Evolutionary conservation across 2,797 vertebrate genomes (phyloP).

Genomic region (Danio albolineatus): DNA sequence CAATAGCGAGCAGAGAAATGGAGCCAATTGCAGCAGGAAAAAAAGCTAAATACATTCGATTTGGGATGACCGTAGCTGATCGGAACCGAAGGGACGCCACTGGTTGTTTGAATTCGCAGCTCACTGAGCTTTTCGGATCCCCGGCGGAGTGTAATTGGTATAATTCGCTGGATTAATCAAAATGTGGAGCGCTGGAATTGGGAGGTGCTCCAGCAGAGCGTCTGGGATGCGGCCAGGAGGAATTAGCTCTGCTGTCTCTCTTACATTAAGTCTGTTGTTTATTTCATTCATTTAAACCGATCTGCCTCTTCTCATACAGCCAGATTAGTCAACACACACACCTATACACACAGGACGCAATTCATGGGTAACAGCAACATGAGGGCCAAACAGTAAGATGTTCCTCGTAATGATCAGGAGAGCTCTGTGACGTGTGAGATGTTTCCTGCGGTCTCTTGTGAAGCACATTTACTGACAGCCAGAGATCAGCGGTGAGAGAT

Average conservation of each 20-base stretch:
- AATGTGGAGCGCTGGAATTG: conserved; percentile 3
- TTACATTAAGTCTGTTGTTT: conserved; percentile 69
- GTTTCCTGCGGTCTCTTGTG: neutral
- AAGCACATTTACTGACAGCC: conserved; percentile 29
- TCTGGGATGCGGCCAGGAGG: conserved; percentile 80
- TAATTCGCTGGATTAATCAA: conserved; percentile 85
- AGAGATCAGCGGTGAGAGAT: conserved; percentile 32
- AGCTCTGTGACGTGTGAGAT: neutral
- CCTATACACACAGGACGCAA: neutral
- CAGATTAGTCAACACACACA: conserved; percentile 16
- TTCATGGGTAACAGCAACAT: neutral
- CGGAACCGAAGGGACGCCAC: conserved; percentile 10
- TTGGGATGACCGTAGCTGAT: conserved; percentile 30
- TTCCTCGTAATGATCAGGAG: conserved; percentile 8
- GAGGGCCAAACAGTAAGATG: neutral
- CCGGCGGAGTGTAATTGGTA: conserved; percentile 60
- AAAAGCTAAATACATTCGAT: conserved; percentile 20
- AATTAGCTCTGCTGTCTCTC: conserved; percentile 79
- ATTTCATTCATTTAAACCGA: conserved; percentile 64
- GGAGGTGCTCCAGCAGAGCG: conserved; percentile 82
- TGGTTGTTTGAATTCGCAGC: conserved; percentile 64
- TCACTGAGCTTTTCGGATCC: conserved; percentile 70
- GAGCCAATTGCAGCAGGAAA: conserved; percentile 20
- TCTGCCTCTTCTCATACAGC: conserved; percentile 42
- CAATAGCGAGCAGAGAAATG: neutral